These are phyloP conservation scores for Galeruca laticollis DNA, from an alignment of 2,888 invertebrate genomes.

Conservation along the genomic window DNA sequence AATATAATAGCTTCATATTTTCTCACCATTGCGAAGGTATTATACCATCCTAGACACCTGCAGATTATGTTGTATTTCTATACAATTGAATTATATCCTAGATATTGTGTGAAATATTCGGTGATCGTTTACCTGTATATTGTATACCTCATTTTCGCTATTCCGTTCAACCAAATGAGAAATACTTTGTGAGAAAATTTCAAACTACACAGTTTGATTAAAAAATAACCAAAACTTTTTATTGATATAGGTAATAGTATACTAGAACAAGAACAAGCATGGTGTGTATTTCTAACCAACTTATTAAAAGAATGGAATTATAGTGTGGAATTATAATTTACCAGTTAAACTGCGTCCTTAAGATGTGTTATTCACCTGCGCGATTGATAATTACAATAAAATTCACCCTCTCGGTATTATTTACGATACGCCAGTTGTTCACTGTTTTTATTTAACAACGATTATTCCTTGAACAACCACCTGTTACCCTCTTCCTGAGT, in stretches of 20 bases:
- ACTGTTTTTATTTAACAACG: constrained; percentile 42
- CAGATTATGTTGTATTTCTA: not conserved
- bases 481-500: constrained; percentile 34
- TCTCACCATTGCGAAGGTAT: constrained; percentile 1
- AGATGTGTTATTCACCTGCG: constrained; percentile 45
- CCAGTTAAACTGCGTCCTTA: not conserved
- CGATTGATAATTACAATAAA: constrained; percentile 45
- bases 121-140: not conserved
- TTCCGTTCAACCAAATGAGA: not conserved
- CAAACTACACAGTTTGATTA: too few relatives aligned
- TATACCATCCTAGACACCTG: not conserved
- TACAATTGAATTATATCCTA: too few relatives aligned
- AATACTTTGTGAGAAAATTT: not conserved
- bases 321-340: too few relatives aligned
- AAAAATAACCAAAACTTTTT: too few relatives aligned
- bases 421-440: constrained; percentile 48
- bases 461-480: constrained; percentile 27
- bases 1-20: constrained; percentile 1
- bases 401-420: constrained; percentile 46
- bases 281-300: too few relatives aligned
- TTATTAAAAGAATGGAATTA: too few relatives aligned
- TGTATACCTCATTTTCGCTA: not conserved
- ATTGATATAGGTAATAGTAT: too few relatives aligned
- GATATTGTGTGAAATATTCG: not conserved
- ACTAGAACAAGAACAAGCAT: too few relatives aligned